phyloP scores from a whole-genome alignment of 2,113 vertebrate genomes.

The Propithecus coquereli region DNA sequence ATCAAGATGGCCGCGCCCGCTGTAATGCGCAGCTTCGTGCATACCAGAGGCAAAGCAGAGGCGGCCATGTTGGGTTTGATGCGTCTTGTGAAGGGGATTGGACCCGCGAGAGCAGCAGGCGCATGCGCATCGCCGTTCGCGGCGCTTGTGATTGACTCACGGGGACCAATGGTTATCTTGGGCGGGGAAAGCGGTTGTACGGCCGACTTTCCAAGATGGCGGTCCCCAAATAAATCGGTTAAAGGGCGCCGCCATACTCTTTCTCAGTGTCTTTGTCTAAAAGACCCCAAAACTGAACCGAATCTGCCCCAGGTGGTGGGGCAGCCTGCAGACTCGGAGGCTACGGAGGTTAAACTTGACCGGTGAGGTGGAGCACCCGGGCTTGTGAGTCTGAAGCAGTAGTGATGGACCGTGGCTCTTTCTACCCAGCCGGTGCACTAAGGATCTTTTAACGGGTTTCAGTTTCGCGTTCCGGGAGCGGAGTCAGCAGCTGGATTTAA shows the following conservation, averaged over 20 bases:
- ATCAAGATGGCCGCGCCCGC: not conserved
- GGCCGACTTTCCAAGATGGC: not conserved
- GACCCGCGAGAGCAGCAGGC: fast-evolving
- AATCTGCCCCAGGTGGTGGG: not conserved
- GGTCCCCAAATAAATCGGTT: not conserved
- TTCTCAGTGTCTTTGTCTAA: not conserved
- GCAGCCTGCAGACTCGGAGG: not conserved
- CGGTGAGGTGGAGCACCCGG: not conserved
- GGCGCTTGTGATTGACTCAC: fast-evolving
- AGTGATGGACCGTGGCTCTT: not conserved
- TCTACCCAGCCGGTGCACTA: not conserved
- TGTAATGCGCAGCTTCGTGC: fast-evolving
- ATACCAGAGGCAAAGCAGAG: fast-evolving
- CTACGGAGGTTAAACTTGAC: not conserved
- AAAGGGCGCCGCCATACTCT: not conserved
- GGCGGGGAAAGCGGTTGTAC: not conserved
- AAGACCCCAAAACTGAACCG: not conserved
- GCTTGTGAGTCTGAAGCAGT: not conserved
- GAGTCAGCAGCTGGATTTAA: not conserved
- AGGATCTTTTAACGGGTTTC: not conserved
- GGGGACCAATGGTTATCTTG: fast-evolving
- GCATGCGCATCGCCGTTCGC: not conserved
- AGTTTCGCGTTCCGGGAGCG: not conserved
- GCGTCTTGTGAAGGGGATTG: too few relatives aligned
- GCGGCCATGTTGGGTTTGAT: not conserved